A percentile compares a stretch with the other conserved stretches of the same genome.
Conservation (phyloP, 2,797 vertebrate species). For the Monodelphis domestica region DNA sequence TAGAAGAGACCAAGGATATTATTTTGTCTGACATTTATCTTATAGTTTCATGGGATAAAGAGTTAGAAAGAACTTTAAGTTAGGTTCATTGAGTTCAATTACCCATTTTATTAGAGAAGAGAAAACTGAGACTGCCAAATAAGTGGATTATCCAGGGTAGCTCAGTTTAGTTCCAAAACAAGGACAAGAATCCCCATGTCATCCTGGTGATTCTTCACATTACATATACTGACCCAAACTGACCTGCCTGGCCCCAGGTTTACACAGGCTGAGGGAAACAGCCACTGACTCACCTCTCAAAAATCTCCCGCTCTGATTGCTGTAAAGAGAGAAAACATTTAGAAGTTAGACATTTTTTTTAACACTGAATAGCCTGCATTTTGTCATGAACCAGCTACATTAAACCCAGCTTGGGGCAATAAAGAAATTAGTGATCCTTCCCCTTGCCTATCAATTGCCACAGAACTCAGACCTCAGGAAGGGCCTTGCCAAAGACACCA, state of each 20-base stretch:
- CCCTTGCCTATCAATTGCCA: background rate
- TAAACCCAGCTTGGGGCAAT: background rate
- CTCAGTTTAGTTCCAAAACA: background rate
- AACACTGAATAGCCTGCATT: conserved; percentile 30
- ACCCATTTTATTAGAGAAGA: background rate
- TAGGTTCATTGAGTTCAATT: background rate
- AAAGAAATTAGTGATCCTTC: background rate
- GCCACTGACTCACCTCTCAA: conserved; percentile 88
- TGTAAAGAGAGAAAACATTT: conserved; percentile 82
- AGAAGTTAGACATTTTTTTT: background rate
- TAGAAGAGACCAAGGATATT: background rate
- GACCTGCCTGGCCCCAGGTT: background rate
- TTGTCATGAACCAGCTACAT: background rate
- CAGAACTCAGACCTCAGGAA: background rate
- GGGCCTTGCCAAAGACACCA: background rate
- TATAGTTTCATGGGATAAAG: background rate
- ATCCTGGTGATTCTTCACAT: background rate
- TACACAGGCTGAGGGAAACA: background rate
- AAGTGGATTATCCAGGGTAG: background rate
- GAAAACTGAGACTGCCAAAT: background rate
- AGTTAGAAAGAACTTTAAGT: background rate
- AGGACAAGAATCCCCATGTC: background rate
- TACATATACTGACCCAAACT: background rate
- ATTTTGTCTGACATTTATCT: background rate
- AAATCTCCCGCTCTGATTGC: conserved; percentile 89